A percentile compares a stretch with the other conserved stretches of the same genome.
phyloP scores from a whole-genome alignment of 2,888 invertebrate species.

The Leucophenga montana region DNA sequence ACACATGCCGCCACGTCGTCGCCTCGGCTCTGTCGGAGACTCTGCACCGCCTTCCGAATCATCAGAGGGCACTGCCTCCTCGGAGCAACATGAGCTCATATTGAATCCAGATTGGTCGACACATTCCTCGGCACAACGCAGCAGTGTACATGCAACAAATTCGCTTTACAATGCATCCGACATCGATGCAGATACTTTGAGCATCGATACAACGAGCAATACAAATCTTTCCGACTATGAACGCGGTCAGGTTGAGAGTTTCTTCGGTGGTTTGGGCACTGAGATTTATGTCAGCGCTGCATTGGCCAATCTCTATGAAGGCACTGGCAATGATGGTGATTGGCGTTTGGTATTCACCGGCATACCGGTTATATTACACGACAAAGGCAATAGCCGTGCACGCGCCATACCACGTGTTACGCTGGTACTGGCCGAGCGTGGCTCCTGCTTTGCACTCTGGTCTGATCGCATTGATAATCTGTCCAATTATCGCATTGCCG shows the following conservation, averaged over 20 bases:
- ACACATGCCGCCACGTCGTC: slow-evolving; percentile 73
- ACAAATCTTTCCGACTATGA: slow-evolving; percentile 77
- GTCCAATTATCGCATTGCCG: slow-evolving; percentile 81
- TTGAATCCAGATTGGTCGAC: slow-evolving; percentile 53
- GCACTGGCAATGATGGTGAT: slow-evolving; percentile 76
- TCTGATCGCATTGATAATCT: slow-evolving; percentile 86
- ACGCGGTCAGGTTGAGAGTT: slow-evolving; percentile 81
- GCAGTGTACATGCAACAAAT: slow-evolving; percentile 65
- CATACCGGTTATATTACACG: slow-evolving; percentile 84
- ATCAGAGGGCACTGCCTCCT: slow-evolving; percentile 76
- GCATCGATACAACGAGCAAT: slow-evolving; percentile 71
- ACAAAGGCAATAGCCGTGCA: slow-evolving; percentile 83
- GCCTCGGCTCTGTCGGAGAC: slow-evolving; percentile 78
- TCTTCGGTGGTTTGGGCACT: slow-evolving; percentile 84
- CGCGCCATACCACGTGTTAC: slow-evolving; percentile 80
- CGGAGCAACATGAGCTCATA: slow-evolving; percentile 63
- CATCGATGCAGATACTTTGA: slow-evolving; percentile 70
- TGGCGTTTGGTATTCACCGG: slow-evolving; percentile 87
- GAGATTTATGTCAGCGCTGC: slow-evolving; percentile 85
- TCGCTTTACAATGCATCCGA: slow-evolving; percentile 70
- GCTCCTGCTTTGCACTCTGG: slow-evolving; percentile 88
- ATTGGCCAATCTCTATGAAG: slow-evolving; percentile 82
- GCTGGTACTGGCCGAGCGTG: slow-evolving; percentile 83
- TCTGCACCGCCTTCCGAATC: slow-evolving; percentile 75
- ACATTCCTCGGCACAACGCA: slow-evolving; percentile 55